Conservation (phyloP, 2,888 invertebrate species). For the Cryptophagus acutangulus region DNA sequence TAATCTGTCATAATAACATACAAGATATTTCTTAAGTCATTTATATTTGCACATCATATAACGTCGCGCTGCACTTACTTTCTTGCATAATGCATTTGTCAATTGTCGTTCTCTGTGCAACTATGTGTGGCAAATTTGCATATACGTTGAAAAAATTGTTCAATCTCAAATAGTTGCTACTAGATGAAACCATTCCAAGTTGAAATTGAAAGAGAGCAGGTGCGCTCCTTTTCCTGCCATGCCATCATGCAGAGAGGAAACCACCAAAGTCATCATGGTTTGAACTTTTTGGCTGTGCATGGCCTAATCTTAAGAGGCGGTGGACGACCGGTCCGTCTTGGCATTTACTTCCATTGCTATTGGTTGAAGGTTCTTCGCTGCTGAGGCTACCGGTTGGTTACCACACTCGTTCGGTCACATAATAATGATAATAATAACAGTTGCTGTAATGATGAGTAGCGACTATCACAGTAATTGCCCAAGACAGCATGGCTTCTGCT, state of each 20-base stretch:
- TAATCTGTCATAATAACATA: slow-evolving; percentile 23
- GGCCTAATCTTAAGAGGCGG: slow-evolving; percentile 39
- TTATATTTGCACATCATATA: background rate
- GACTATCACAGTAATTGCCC: slow-evolving; percentile 40
- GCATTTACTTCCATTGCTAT: too few species aligned
- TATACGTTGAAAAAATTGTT: too few species aligned
- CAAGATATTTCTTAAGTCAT: slow-evolving; percentile 10
- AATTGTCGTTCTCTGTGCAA: too few species aligned
- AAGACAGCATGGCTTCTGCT: slow-evolving; percentile 42
- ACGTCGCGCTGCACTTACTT: background rate
- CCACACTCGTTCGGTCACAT: slow-evolving; percentile 40
- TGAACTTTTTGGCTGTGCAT: slow-evolving; percentile 40
- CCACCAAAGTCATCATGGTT: too few species aligned
- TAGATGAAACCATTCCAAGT: too few species aligned
- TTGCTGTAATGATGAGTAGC: slow-evolving; percentile 43
- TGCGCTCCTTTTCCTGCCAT: too few species aligned
- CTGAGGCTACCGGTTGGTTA: slow-evolving; percentile 43
- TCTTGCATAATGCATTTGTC: too few species aligned
- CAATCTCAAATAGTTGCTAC: too few species aligned
- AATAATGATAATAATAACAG: slow-evolving; percentile 47
- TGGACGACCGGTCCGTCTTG: slow-evolving; percentile 35
- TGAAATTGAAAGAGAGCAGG: too few species aligned
- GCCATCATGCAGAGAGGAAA: too few species aligned
- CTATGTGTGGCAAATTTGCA: too few species aligned
- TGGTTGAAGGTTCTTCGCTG: slow-evolving; percentile 29